Percentiles rank a stretch among this genome's conserved stretches.
Conservation (phyloP, 2,888 invertebrate genomes). For the Hypselothyrea guttata region DNA sequence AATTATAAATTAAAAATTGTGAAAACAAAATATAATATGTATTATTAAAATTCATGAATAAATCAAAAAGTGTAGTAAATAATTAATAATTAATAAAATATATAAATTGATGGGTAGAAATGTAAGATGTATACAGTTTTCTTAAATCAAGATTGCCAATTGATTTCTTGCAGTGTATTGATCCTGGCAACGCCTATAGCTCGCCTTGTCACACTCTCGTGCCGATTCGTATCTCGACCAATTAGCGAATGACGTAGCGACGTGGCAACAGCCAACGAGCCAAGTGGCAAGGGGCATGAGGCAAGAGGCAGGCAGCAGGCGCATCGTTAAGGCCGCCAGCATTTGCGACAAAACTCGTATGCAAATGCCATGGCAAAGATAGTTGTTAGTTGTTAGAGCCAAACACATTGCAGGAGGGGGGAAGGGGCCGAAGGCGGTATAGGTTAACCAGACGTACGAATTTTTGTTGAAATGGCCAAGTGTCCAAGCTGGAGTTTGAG, state of each 20-base stretch:
- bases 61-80: too few species aligned
- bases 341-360: conserved; percentile 59
- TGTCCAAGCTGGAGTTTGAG: conserved; percentile 46
- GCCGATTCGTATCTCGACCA: conserved; percentile 69
- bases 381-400: conserved; percentile 22
- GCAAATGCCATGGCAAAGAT: conserved; percentile 52
- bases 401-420: not conserved
- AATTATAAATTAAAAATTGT: too few species aligned
- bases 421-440: conserved; percentile 2
- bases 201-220: conserved; percentile 40
- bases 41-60: too few species aligned
- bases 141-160: not conserved
- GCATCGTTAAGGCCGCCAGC: conserved; percentile 40
- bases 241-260: conserved; percentile 75
- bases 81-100: too few species aligned
- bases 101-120: too few species aligned
- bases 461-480: conserved; percentile 52
- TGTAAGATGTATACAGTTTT: too few species aligned
- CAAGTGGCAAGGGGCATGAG: conserved; percentile 5
- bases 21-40: too few species aligned
- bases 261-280: conserved; percentile 43
- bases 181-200: conserved; percentile 58
- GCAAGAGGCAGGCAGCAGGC: too few species aligned
- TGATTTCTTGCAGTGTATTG: conserved; percentile 1
- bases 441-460: not conserved